Conservation (phyloP, 2,797 vertebrate species). For the Notolabrus celidotus region DNA sequence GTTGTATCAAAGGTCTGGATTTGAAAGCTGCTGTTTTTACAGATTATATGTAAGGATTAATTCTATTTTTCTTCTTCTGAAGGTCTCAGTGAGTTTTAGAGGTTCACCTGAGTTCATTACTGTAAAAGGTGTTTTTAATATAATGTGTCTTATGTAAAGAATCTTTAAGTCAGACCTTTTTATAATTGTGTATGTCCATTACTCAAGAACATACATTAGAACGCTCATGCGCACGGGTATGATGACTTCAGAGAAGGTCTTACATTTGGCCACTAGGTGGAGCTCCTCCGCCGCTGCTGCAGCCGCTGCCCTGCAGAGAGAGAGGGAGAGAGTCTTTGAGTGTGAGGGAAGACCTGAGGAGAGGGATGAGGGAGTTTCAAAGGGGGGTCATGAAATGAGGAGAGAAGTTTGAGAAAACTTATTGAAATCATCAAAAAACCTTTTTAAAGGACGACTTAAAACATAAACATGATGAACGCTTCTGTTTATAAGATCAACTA, state of each 20-base stretch:
- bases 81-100: too few relatives aligned
- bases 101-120: too few relatives aligned
- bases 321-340: not conserved
- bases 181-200: too few relatives aligned
- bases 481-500: too few relatives aligned
- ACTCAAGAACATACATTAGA: not conserved
- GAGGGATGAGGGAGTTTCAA: not conserved
- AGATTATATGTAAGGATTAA: too few relatives aligned
- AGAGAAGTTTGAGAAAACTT: not conserved
- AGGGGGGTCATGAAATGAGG: not conserved
- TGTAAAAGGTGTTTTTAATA: too few relatives aligned
- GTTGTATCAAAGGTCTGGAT: too few relatives aligned
- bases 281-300: slow-evolving; percentile 7
- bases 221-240: not conserved
- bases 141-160: too few relatives aligned
- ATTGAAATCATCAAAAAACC: fast-evolving
- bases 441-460: not conserved
- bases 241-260: not conserved
- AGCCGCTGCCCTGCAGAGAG: not conserved
- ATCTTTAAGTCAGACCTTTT: too few relatives aligned
- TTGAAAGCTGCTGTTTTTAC: too few relatives aligned
- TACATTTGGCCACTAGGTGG: slow-evolving; percentile 30
- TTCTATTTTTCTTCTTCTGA: too few relatives aligned
- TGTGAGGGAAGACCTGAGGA: not conserved
- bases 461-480: not conserved